Evolutionary conservation across 2,797 vertebrate species (phyloP).

Genomic region (Gouania willdenowi): DNA sequence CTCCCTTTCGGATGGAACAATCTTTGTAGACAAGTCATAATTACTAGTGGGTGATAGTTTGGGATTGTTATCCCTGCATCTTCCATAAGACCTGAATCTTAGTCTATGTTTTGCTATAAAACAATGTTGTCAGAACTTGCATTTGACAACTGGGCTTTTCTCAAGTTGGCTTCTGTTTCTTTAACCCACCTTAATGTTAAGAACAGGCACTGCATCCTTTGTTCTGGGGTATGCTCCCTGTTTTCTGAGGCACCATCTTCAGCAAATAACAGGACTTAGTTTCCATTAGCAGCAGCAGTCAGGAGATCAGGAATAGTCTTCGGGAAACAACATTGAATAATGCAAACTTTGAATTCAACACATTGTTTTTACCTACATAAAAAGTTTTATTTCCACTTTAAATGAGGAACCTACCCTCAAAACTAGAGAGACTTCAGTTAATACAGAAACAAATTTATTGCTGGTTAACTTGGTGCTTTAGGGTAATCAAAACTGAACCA

Average conservation of each 20-base stretch:
- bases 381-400: constrained; percentile 17
- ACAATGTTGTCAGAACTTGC: constrained; percentile 50
- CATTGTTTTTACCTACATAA: no score
- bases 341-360: no score
- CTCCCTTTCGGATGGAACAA: constrained; percentile 65
- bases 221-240: constrained; percentile 30
- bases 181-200: constrained; percentile 27
- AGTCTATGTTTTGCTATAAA: constrained; percentile 32
- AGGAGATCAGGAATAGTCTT: constrained; percentile 3
- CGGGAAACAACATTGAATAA: constrained; percentile 26
- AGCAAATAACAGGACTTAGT: neutral
- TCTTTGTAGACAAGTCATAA: constrained; percentile 68
- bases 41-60: constrained; percentile 67
- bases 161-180: constrained; percentile 45
- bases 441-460: no score
- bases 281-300: constrained; percentile 18
- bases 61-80: constrained; percentile 56
- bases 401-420: constrained; percentile 13
- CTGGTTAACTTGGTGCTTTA: no score
- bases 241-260: constrained; percentile 19
- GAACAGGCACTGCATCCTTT: constrained; percentile 30
- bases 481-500: no score
- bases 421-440: no score
- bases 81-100: constrained; percentile 33
- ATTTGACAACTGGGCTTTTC: constrained; percentile 47